Evolutionary conservation across 1,140 invertebrate genomes (phyloP).

Genomic region (Drosophila albomicans): DNA sequence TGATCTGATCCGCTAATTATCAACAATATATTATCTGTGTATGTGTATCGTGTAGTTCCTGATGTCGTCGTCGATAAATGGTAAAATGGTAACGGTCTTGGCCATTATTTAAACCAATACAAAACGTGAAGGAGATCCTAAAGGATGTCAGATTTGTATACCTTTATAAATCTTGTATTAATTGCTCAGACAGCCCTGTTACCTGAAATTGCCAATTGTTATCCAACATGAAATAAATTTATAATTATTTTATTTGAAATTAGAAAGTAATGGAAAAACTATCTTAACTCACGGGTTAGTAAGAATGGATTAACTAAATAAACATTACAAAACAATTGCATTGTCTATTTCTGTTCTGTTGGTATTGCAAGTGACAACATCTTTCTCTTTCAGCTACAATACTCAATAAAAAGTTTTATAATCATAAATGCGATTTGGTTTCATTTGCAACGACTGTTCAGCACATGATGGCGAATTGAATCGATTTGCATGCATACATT

Average conservation of each 20-base stretch:
- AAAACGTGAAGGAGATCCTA: conserved; percentile 65
- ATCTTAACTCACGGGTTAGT: conserved; percentile 69
- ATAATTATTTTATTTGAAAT: conserved; percentile 74
- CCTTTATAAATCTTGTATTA: conserved; percentile 81
- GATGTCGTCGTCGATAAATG: conserved; percentile 69
- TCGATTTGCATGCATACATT: neutral
- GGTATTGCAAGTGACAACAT: neutral
- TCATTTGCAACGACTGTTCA: neutral
- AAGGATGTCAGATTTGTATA: conserved; percentile 76
- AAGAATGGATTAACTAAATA: conserved; percentile 74
- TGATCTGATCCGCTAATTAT: conserved; percentile 63
- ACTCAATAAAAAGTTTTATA: neutral
- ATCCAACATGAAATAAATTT: conserved; percentile 75
- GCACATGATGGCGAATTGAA: neutral
- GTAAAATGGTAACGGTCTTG: conserved; percentile 72
- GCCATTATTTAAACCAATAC: conserved; percentile 64
- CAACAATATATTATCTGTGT: conserved; percentile 36
- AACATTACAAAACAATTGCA: conserved; percentile 43
- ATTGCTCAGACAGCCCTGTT: conserved; percentile 81
- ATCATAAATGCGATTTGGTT: neutral
- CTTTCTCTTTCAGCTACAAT: neutral
- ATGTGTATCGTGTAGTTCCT: conserved; percentile 68
- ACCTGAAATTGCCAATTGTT: conserved; percentile 77
- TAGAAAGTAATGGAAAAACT: conserved; percentile 66
- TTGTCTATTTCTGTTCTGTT: conserved; percentile 1